phyloP scores from a whole-genome alignment of 2,797 vertebrate species.

The Saxicola maurus region DNA sequence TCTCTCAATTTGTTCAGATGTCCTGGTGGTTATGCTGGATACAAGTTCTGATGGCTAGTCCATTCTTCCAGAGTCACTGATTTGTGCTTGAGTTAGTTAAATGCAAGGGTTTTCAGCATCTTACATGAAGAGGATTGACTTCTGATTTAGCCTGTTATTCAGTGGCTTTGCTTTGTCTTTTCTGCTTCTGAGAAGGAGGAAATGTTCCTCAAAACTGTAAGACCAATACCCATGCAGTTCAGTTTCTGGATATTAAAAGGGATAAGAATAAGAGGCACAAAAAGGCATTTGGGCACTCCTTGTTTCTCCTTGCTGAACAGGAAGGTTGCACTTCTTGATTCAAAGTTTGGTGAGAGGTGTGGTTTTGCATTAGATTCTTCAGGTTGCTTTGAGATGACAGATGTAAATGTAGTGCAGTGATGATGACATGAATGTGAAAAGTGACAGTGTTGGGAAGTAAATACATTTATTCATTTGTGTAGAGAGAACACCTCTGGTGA shows the following conservation, averaged over 20 bases:
- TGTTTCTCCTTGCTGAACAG: conserved; percentile 24
- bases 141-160: neutral
- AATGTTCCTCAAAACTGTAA: neutral
- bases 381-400: neutral
- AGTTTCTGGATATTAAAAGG: neutral
- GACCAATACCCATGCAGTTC: neutral
- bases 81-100: neutral
- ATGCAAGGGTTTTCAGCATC: neutral
- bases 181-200: neutral
- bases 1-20: neutral
- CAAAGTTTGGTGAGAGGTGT: neutral
- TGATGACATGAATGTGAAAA: conserved; percentile 5
- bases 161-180: neutral
- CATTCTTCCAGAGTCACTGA: neutral
- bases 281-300: neutral
- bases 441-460: neutral
- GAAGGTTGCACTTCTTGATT: conserved; percentile 6
- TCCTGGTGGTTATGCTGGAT: neutral
- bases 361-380: neutral
- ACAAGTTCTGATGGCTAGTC: neutral
- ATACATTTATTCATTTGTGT: neutral
- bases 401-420: neutral
- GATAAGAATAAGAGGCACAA: neutral
- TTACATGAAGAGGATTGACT: neutral
- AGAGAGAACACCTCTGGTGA: neutral